Evolutionary conservation across 2,888 invertebrate species (phyloP), one percentile per base, ranked within the genome.

Genomic region (Muscina levida): DNA sequence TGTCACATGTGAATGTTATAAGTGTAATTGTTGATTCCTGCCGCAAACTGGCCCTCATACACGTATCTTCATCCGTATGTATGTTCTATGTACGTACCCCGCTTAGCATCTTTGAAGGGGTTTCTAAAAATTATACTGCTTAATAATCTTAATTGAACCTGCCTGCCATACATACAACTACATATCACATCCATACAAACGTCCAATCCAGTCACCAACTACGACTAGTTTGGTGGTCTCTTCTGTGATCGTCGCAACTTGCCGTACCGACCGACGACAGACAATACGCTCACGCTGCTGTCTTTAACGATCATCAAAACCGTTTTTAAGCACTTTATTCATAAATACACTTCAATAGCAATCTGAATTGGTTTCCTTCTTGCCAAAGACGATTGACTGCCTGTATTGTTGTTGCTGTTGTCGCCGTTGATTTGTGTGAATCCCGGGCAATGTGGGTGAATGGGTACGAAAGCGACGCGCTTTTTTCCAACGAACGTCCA

Each of bases 131-230:
- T 74, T 77, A 67, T 77, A 72, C 68, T 77, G 3, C 77, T 81
- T 77, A 81, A 81, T 81, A 78, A 77, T 72, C 81, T 81, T 81
- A 81, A 81, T 81, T 81, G 77, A 81, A 78, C 77, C 72, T 77
- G 77, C 80, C 37, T 70, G 39, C 53, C n/a, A 17, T 26, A 37
- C 24, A 53, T 39, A 53, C 4, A 39, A 70, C 46, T 31, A 3
- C 31, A 31, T n/a, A 31, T 31, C 31, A 3, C 62, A 42, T 22
- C 15, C 24, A 19, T 6, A 1, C 19, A 19, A 19, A 1, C 13
- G 24, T 22, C 24, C 22, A 24, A 44, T 22, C 8, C 53, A 24
- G 3, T 31, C 31, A 31, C 3, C 31, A 31, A 31, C 31, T 31
- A 31, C 31, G 31, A 31, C 31, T 31, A 31, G 31, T 31, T 19